These are phyloP conservation scores for Aphelenchoides avenae DNA, from an alignment of 1,140 invertebrate genomes.

Conservation along the genomic window DNA sequence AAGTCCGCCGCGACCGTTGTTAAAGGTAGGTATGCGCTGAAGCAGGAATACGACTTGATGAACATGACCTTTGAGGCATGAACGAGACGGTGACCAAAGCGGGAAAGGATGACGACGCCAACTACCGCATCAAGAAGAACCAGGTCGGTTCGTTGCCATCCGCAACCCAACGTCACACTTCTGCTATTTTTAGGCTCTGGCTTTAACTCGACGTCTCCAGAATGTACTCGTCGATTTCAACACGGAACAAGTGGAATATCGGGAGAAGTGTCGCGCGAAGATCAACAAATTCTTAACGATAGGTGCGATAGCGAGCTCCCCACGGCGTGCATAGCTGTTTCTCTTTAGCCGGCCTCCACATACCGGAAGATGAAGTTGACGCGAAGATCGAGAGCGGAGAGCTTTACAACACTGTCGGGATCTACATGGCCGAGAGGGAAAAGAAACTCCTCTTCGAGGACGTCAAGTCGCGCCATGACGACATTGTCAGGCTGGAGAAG, in stretches of 20 bases:
- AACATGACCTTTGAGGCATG: constrained; percentile 20
- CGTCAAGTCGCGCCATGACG: constrained; percentile 41
- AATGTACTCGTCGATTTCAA: constrained; percentile 35
- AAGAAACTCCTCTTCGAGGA: constrained; percentile 44
- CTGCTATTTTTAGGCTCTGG: constrained; percentile 22
- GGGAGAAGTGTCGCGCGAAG: constrained; percentile 33
- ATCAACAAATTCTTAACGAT: constrained; percentile 37
- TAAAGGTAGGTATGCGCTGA: constrained; percentile 28
- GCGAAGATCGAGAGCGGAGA: constrained; percentile 41
- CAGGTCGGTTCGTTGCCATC: constrained; percentile 17
- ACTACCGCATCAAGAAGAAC: constrained; percentile 35
- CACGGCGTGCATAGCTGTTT: background rate
- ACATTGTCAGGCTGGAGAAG: constrained; percentile 37
- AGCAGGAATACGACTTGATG: no score
- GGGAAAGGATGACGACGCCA: constrained; percentile 20
- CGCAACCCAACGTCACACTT: background rate
- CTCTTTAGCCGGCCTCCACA: constrained; percentile 39
- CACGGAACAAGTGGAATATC: constrained; percentile 35
- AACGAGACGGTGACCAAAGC: constrained; percentile 22
- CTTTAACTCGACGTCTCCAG: constrained; percentile 28
- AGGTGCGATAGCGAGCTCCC: constrained; percentile 22
- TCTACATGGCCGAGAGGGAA: constrained; percentile 49
- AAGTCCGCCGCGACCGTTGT: constrained; percentile 17
- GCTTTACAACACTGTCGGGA: constrained; percentile 41
- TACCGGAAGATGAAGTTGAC: constrained; percentile 42